Percentiles rank a stretch among this genome's conserved stretches.
phyloP scores from a whole-genome alignment of 1,140 invertebrate genomes.

The Schlechtendalia chinensis region DNA sequence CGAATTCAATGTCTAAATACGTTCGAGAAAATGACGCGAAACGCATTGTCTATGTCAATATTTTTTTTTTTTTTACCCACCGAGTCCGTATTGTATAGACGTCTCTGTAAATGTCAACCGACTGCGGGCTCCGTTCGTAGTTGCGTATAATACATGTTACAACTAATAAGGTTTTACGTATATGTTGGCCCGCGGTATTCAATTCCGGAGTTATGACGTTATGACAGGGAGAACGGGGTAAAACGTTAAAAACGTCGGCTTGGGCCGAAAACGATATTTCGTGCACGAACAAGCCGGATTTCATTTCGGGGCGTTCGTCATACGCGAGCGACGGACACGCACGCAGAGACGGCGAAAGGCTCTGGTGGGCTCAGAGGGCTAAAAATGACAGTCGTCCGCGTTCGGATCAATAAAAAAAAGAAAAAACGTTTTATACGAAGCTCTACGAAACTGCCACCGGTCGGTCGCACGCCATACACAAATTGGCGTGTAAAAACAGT shows the following conservation, averaged over 20 bases:
- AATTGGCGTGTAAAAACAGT: conserved; percentile 42
- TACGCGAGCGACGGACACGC: not conserved
- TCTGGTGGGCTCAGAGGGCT: not conserved
- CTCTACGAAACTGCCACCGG: not conserved
- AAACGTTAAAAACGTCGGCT: not conserved
- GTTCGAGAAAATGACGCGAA: too few relatives aligned
- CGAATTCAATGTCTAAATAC: too few relatives aligned
- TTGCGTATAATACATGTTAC: too few relatives aligned
- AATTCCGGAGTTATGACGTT: too few relatives aligned
- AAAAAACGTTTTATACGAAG: conserved; percentile 19
- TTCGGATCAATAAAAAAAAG: conserved; percentile 43
- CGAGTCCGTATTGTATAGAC: too few relatives aligned
- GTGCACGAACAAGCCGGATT: conserved; percentile 40
- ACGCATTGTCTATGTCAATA: too few relatives aligned
- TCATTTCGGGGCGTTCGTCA: conserved; percentile 23
- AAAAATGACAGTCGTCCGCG: conserved; percentile 46
- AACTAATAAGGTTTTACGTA: too few relatives aligned
- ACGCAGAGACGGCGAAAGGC: not conserved
- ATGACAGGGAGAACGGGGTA: too few relatives aligned
- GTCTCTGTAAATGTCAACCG: not conserved
- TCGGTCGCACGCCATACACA: not conserved
- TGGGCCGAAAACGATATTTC: conserved; percentile 27
- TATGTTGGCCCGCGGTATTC: too few relatives aligned
- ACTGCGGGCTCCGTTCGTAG: too few relatives aligned
- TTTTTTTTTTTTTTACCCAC: too few relatives aligned